These are phyloP conservation scores for Cydia strobilella DNA, from an alignment of 1,140 invertebrate species.

Conservation along the genomic window DNA sequence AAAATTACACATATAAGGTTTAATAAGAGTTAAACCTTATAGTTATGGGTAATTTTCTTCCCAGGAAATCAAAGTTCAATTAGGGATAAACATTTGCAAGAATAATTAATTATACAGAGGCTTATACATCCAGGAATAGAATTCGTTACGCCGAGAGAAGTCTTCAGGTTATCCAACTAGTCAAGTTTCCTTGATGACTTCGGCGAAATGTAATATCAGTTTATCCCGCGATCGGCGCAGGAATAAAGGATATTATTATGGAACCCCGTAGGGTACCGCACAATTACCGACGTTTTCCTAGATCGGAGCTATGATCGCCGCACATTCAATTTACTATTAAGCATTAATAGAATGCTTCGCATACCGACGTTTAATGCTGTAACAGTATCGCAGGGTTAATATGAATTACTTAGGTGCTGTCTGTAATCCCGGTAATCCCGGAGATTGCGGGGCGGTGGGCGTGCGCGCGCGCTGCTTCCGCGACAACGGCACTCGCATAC, in stretches of 20 bases:
- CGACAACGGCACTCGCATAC: slow-evolving; percentile 59
- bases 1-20: too few relatives aligned
- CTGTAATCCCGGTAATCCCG: slow-evolving; percentile 46
- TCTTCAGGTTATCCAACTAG: not conserved
- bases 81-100: not conserved
- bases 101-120: not conserved
- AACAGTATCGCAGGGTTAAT: slow-evolving; percentile 49
- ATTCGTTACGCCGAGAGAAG: not conserved
- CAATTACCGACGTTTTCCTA: slow-evolving; percentile 34
- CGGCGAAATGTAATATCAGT: slow-evolving; percentile 29
- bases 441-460: slow-evolving; percentile 45
- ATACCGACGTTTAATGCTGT: slow-evolving; percentile 44
- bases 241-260: slow-evolving; percentile 24
- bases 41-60: not conserved
- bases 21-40: not conserved
- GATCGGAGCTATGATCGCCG: slow-evolving; percentile 34
- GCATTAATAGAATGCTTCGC: slow-evolving; percentile 48
- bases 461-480: slow-evolving; percentile 45
- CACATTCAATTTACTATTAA: slow-evolving; percentile 47
- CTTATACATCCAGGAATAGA: not conserved
- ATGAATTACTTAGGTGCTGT: slow-evolving; percentile 49
- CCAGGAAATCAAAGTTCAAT: not conserved
- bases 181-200: slow-evolving; percentile 25
- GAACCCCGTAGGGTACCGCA: slow-evolving; percentile 16
- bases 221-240: slow-evolving; percentile 7